These are phyloP conservation scores for Lithophane socia DNA, from an alignment of 2,888 invertebrate genomes.

Conservation along the genomic window DNA sequence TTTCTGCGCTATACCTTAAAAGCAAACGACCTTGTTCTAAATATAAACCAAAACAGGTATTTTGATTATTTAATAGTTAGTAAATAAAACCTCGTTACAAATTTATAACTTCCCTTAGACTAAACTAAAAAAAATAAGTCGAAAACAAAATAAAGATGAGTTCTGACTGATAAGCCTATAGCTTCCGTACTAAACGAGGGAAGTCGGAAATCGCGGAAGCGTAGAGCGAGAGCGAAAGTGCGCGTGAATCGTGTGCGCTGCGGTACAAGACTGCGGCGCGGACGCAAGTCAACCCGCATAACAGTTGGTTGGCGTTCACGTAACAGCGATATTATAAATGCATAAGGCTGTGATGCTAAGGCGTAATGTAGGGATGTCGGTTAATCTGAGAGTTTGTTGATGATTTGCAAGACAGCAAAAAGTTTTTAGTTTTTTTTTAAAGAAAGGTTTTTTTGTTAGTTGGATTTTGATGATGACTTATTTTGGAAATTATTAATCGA, in stretches of 20 bases:
- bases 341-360: slow-evolving; percentile 54
- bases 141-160: slow-evolving; percentile 11
- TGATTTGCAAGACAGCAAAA: neutral
- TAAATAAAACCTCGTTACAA: neutral
- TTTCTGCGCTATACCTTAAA: neutral
- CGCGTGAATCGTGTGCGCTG: slow-evolving; percentile 82
- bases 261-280: slow-evolving; percentile 81
- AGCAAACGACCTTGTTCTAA: neutral
- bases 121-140: neutral
- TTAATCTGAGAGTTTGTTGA: neutral
- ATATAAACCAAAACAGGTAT: slow-evolving; percentile 15
- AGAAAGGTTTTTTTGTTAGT: neutral
- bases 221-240: slow-evolving; percentile 86
- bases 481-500: too few relatives aligned
- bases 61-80: neutral
- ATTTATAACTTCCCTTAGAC: neutral
- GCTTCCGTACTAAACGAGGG: slow-evolving; percentile 60
- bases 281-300: slow-evolving; percentile 59
- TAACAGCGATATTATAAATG: slow-evolving; percentile 73
- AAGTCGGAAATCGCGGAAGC: slow-evolving; percentile 73
- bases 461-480: neutral
- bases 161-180: slow-evolving; percentile 33
- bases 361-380: slow-evolving; percentile 25
- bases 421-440: neutral
- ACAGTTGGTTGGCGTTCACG: slow-evolving; percentile 79